phyloP scores from a whole-genome alignment of 2,797 vertebrate species.

The Oceanodroma leucorhoa region DNA sequence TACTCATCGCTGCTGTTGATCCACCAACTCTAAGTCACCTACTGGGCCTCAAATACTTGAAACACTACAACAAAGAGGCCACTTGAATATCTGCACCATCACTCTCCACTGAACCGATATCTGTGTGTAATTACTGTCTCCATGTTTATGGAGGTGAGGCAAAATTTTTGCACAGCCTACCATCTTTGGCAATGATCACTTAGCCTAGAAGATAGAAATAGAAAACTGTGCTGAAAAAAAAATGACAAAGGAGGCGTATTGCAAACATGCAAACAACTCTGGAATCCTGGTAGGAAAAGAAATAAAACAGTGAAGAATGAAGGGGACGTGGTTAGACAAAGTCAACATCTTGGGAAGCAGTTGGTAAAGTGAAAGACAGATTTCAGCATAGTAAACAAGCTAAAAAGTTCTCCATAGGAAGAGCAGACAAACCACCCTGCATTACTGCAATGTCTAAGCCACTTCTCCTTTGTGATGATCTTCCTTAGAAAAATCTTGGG shows the following conservation, averaged over 20 bases:
- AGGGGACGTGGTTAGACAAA: conserved; percentile 26
- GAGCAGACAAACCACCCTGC: background rate
- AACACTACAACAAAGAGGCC: background rate
- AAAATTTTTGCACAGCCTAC: background rate
- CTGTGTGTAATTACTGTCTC: background rate
- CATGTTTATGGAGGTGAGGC: background rate
- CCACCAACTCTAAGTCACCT: background rate
- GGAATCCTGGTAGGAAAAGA: conserved; percentile 3
- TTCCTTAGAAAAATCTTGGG: background rate
- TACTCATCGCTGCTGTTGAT: background rate
- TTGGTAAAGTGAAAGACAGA: conserved; percentile 58
- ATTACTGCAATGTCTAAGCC: background rate
- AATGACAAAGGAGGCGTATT: background rate
- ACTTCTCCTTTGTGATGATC: conserved; percentile 2
- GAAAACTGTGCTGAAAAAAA: background rate
- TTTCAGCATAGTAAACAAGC: conserved; percentile 53
- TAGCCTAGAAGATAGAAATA: background rate
- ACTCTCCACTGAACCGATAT: background rate
- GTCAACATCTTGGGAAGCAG: conserved; percentile 63
- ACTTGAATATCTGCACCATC: background rate
- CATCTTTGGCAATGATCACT: background rate
- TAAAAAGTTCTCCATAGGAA: conserved; percentile 48
- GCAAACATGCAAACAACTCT: background rate
- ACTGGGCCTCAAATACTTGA: background rate
- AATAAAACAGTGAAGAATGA: conserved; percentile 14